Conservation (phyloP, 2,797 vertebrate genomes). For the Liasis olivaceus region DNA sequence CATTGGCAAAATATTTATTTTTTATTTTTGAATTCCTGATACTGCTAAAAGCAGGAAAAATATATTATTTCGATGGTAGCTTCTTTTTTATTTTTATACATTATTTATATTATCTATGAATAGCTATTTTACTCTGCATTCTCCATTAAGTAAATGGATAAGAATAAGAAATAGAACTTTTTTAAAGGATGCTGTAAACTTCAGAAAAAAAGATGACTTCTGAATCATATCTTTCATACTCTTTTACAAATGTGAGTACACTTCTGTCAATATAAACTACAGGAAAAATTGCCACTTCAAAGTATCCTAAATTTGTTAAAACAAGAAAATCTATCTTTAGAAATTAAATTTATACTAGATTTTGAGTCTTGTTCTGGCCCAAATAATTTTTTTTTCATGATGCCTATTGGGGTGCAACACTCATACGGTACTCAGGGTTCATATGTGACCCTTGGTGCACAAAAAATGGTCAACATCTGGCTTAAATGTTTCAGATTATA, state of each 20-base stretch:
- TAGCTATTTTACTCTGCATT: not conserved
- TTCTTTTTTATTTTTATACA: not conserved
- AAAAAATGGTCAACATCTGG: not conserved
- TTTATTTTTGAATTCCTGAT: not conserved
- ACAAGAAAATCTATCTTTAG: not conserved
- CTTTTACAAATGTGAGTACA: not conserved
- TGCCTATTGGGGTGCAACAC: too few relatives aligned
- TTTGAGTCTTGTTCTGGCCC: not conserved
- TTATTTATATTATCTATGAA: slow-evolving; percentile 16
- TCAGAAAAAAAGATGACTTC: not conserved
- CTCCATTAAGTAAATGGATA: not conserved
- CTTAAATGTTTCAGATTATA: not conserved
- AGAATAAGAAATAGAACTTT: not conserved
- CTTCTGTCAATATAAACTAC: not conserved
- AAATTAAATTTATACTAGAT: not conserved
- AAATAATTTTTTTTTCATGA: too few relatives aligned
- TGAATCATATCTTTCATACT: not conserved
- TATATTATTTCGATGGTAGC: not conserved
- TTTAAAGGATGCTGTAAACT: not conserved
- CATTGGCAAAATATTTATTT: not conserved
- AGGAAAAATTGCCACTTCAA: not conserved
- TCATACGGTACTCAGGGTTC: not conserved
- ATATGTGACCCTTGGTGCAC: not conserved
- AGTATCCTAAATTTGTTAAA: not conserved
- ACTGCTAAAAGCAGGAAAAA: not conserved